A percentile compares a stretch with the other conserved stretches of the same genome.
Evolutionary conservation across 2,888 invertebrate species (phyloP).

Genomic region (Ormyrus thymus): DNA sequence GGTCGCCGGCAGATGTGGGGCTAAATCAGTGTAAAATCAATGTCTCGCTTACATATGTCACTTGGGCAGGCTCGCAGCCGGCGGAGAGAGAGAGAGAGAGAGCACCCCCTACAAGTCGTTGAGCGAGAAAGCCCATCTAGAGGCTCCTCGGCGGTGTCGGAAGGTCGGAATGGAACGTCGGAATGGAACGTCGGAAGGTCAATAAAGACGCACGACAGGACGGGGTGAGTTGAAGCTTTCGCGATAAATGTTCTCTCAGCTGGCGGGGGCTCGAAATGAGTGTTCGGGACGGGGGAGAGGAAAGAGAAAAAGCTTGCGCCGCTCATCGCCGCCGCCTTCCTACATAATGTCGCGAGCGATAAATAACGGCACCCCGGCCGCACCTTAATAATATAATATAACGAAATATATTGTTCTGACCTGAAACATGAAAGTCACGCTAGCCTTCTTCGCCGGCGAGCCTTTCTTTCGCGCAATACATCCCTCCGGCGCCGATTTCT

Average conservation of each 20-base stretch:
- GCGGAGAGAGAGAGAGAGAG: background rate
- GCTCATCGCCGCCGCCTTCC: conserved; percentile 53
- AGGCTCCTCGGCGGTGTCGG: conserved; percentile 19
- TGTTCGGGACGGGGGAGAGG: conserved; percentile 7
- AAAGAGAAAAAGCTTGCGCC: conserved; percentile 27
- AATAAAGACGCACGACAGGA: conserved; percentile 45
- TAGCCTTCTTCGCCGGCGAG: conserved; percentile 57
- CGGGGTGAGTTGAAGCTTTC: conserved; percentile 54
- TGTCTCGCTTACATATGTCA: conserved; percentile 68
- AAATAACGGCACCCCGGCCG: conserved; percentile 56
- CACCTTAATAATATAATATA: conserved; percentile 69
- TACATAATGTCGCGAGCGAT: conserved; percentile 57
- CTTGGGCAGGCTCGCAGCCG: background rate
- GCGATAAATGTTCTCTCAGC: conserved; percentile 54
- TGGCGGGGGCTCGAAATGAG: conserved; percentile 43
- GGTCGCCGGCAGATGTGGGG: conserved; percentile 57
- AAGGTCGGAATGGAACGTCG: conserved; percentile 16
- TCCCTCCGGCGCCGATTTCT: conserved; percentile 35
- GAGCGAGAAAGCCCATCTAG: conserved; percentile 38
- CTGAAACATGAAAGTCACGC: conserved; percentile 72
- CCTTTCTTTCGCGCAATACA: conserved; percentile 49
- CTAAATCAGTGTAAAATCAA: conserved; percentile 67
- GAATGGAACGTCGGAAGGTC: conserved; percentile 45
- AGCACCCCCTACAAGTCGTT: conserved; percentile 26
- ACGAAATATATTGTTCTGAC: conserved; percentile 72